A percentile compares a stretch with the other conserved stretches of the same genome.
These are phyloP conservation scores for Camelus bactrianus DNA, from an alignment of 2,113 vertebrate genomes.

Conservation along the genomic window DNA sequence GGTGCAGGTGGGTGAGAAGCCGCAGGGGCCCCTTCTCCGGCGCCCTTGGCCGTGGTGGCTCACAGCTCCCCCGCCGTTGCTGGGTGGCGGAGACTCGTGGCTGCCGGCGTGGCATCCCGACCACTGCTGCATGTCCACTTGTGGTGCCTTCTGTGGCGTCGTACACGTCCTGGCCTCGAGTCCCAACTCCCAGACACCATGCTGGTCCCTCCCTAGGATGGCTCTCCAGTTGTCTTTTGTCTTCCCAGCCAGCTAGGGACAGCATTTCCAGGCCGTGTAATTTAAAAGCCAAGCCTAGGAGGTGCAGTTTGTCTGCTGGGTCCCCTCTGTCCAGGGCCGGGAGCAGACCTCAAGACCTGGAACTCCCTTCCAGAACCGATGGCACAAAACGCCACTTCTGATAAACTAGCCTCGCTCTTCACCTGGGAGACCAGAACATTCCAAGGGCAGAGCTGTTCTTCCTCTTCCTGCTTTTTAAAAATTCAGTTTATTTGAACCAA, in stretches of 20 bases:
- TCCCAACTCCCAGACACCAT: neutral
- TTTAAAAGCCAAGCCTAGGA: neutral
- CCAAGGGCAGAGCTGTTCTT: neutral
- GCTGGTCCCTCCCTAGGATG: neutral
- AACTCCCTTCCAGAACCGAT: neutral
- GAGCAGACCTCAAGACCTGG: neutral
- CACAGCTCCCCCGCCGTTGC: neutral
- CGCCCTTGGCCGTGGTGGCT: neutral
- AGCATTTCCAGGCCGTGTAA: neutral
- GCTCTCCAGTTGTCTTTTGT: neutral
- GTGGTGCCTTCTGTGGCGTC: neutral
- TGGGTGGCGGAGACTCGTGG: neutral
- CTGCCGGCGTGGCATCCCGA: rapidly evolving
- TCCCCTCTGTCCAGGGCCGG: neutral
- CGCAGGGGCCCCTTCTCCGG: neutral
- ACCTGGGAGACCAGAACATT: neutral
- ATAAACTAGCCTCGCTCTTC: neutral
- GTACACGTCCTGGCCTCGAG: neutral
- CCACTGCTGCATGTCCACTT: too few species aligned
- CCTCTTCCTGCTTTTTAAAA: neutral
- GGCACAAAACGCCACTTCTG: neutral
- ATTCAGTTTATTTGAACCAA: neutral
- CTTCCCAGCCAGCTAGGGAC: neutral
- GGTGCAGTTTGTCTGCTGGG: neutral
- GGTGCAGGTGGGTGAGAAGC: neutral